Conservation (phyloP, 2,797 vertebrate genomes). For the Paramormyrops hopkinsi region DNA sequence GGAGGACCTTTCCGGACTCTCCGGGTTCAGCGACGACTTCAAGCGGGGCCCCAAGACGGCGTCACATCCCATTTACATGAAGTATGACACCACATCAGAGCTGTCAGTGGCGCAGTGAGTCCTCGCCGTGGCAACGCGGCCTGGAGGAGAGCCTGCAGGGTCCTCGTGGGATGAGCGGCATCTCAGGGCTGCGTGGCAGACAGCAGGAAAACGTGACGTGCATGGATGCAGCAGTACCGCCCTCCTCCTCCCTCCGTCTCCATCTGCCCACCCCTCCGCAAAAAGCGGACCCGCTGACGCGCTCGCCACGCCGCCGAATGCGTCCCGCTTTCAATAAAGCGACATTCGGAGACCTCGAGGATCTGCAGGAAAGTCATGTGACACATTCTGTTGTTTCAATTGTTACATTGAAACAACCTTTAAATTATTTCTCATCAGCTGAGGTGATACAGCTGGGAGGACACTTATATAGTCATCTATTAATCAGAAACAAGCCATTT, state of each 20-base stretch:
- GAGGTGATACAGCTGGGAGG: not conserved
- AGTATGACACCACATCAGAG: conserved; percentile 13
- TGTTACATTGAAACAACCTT: not conserved
- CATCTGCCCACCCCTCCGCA: not conserved
- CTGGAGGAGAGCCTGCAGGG: conserved; percentile 2
- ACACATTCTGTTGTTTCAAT: not conserved
- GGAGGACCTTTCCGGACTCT: not conserved
- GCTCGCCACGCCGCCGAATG: not conserved
- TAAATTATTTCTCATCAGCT: not conserved
- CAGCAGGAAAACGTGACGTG: not conserved
- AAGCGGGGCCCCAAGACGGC: not conserved
- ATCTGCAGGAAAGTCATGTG: not conserved
- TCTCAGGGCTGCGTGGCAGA: not conserved
- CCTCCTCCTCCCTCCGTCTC: not conserved
- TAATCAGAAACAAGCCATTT: not conserved
- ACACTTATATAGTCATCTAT: not conserved
- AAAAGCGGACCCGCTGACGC: not conserved
- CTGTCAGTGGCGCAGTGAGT: not conserved
- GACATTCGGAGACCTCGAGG: not conserved
- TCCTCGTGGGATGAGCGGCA: not conserved
- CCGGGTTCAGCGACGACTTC: not conserved
- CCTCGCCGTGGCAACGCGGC: not conserved
- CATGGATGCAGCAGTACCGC: not conserved
- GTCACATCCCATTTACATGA: not conserved
- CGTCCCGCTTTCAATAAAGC: not conserved